phyloP scores from a whole-genome alignment of 2,113 vertebrate genomes.

The Rhabdornis inornatus region DNA sequence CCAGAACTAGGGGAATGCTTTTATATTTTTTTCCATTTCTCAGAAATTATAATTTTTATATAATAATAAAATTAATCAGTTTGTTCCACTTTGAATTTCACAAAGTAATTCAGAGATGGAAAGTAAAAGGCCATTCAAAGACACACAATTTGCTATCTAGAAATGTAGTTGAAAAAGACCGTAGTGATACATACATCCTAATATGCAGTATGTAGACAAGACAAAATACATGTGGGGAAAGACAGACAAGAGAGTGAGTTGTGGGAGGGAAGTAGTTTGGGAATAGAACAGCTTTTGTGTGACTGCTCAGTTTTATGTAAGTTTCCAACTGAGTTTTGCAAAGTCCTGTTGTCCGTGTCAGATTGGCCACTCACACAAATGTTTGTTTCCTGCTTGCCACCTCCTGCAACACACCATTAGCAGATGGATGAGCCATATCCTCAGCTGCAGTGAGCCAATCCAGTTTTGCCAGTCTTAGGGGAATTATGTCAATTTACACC shows the following conservation, averaged over 20 bases:
- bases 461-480: background rate
- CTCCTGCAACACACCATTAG: background rate
- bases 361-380: background rate
- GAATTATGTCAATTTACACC: background rate
- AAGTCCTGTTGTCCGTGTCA: background rate
- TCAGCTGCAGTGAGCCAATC: background rate
- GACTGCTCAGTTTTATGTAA: background rate
- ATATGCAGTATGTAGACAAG: background rate
- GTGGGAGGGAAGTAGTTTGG: background rate
- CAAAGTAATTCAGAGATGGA: background rate
- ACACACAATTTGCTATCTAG: background rate
- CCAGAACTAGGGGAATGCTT: background rate
- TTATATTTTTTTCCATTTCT: constrained; percentile 33
- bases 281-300: background rate
- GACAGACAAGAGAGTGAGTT: background rate
- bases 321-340: background rate
- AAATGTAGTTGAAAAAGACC: background rate
- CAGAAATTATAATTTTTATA: background rate
- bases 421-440: background rate
- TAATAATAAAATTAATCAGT: background rate
- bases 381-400: background rate
- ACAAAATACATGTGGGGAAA: background rate
- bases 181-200: background rate
- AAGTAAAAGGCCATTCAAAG: background rate
- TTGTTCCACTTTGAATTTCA: background rate